Evolutionary conservation across 2,888 invertebrate species (phyloP).

Genomic region (Cosmia pyralina): DNA sequence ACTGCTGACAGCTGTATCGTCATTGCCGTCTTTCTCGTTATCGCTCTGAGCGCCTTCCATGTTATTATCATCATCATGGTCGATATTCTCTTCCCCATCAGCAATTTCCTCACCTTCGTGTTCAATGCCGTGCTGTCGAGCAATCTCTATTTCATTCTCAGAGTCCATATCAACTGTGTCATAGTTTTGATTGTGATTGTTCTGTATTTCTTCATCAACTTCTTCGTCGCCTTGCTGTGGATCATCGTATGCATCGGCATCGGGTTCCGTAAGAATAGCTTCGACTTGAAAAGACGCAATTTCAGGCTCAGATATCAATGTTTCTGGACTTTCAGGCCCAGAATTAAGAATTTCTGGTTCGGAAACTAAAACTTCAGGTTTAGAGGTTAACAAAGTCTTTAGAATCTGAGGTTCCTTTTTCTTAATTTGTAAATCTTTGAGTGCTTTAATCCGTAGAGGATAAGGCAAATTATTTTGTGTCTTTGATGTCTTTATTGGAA

Average conservation of each 20-base stretch:
- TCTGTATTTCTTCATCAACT: conserved; percentile 72
- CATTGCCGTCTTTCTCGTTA: conserved; percentile 72
- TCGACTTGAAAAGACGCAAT: conserved; percentile 89
- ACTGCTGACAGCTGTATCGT: conserved; percentile 72
- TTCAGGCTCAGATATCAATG: conserved; percentile 88
- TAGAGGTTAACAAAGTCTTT: conserved; percentile 86
- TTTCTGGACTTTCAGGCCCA: conserved; percentile 88
- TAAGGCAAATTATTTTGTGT: conserved; percentile 85
- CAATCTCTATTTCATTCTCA: conserved; percentile 88
- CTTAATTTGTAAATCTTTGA: conserved; percentile 88
- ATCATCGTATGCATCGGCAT: conserved; percentile 81
- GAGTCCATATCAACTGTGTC: conserved; percentile 89
- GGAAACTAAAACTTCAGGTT: conserved; percentile 86
- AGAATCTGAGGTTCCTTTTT: conserved; percentile 88
- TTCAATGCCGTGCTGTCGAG: conserved; percentile 79
- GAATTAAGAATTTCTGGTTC: conserved; percentile 88
- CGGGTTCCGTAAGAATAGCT: conserved; percentile 86
- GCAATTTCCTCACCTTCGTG: conserved; percentile 70
- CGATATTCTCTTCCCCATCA: conserved; percentile 64
- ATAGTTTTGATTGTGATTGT: conserved; percentile 82
- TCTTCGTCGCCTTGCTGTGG: conserved; percentile 75
- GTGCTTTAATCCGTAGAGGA: conserved; percentile 87
- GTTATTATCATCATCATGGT: conserved; percentile 68
- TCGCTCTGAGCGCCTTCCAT: conserved; percentile 75
- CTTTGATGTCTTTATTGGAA: conserved; percentile 82